Conservation (phyloP, 2,888 invertebrate genomes). For the Epirrita christyi region DNA sequence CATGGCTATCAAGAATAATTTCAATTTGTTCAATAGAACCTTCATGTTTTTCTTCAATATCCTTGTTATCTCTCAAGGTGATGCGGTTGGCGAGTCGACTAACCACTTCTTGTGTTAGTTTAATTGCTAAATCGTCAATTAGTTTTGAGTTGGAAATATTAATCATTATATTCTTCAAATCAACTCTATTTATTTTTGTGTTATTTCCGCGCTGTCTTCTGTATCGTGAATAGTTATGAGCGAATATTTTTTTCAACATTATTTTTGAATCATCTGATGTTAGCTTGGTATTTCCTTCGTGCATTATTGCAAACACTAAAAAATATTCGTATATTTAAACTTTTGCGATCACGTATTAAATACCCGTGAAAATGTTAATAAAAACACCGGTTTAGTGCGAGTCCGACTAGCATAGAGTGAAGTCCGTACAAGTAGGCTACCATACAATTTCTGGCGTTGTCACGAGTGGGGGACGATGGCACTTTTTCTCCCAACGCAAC, state of each 20-base stretch:
- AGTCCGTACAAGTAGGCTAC: too few species aligned
- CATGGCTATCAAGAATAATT: not conserved
- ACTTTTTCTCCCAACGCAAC: too few species aligned
- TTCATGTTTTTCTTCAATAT: not conserved
- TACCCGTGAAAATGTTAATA: too few species aligned
- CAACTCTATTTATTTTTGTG: not conserved
- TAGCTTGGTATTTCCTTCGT: not conserved
- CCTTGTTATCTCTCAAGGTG: not conserved
- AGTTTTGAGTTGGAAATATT: constrained; percentile 8
- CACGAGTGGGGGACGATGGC: too few species aligned
- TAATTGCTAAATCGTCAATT: constrained; percentile 1
- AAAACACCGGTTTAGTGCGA: too few species aligned
- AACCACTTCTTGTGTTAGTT: not conserved
- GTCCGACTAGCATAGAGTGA: too few species aligned
- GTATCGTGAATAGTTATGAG: constrained; percentile 1
- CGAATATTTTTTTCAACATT: constrained; percentile 11
- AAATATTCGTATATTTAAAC: too few species aligned
- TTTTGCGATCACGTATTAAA: too few species aligned
- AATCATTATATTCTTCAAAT: not conserved
- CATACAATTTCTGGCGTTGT: too few species aligned
- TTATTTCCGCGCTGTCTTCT: constrained; percentile 1
- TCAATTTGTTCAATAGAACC: constrained; percentile 5
- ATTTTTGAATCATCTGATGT: constrained; percentile 2
- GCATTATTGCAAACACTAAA: constrained; percentile 9
- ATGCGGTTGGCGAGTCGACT: not conserved